Evolutionary conservation across 2,113 vertebrate genomes (phyloP).

Genomic region (Diphyllodes magnificus): DNA sequence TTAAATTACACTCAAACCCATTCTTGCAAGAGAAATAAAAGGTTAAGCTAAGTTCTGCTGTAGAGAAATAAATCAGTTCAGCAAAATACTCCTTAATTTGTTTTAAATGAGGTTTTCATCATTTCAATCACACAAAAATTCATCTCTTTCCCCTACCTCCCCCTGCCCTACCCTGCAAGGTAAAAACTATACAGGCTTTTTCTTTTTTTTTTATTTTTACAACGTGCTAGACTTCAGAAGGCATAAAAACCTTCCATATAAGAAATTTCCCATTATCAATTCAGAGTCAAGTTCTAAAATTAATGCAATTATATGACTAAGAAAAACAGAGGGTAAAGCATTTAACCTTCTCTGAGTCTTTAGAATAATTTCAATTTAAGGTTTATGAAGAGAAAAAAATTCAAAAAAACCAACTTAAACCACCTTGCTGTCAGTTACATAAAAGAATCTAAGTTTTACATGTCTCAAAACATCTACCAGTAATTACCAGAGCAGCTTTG

Average conservation of each 20-base stretch:
- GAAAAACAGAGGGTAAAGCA: not conserved
- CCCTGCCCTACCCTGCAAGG: not conserved
- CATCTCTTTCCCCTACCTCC: not conserved
- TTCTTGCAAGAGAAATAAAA: slow-evolving; percentile 61
- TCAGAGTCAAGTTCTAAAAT: not conserved
- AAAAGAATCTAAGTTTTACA: not conserved
- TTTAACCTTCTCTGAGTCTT: not conserved
- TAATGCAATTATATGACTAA: not conserved
- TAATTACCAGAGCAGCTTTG: not conserved
- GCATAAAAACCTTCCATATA: not conserved
- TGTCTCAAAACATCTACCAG: not conserved
- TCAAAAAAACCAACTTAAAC: not conserved
- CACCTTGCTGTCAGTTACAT: not conserved
- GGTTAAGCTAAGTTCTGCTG: slow-evolving; percentile 50
- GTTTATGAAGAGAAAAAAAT: not conserved
- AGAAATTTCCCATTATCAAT: not conserved
- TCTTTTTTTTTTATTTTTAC: not conserved
- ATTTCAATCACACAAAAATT: slow-evolving; percentile 33
- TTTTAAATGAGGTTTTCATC: slow-evolving; percentile 59
- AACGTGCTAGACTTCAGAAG: not conserved
- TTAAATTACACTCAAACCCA: slow-evolving; percentile 55
- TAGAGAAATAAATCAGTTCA: slow-evolving; percentile 52
- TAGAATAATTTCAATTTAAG: not conserved
- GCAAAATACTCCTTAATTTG: slow-evolving; percentile 50
- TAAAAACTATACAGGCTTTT: not conserved